A percentile compares a stretch with the other conserved stretches of the same genome.
These are phyloP conservation scores for Fregata magnificens DNA, from an alignment of 2,113 vertebrate genomes.

Conservation along the genomic window DNA sequence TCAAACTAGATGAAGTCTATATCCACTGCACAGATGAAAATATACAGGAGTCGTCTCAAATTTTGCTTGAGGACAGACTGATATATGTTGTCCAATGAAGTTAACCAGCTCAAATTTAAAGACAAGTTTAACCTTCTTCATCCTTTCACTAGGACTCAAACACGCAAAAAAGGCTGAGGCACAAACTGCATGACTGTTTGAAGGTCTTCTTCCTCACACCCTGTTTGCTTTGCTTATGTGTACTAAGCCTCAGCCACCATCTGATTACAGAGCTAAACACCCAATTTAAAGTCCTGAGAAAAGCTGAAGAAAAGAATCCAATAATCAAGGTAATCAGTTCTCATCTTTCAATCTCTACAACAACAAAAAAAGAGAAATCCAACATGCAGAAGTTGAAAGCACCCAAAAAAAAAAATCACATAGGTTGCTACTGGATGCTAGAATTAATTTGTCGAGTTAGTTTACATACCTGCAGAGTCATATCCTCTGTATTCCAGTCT, in stretches of 20 bases:
- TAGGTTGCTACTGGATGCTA: background rate
- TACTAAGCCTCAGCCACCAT: background rate
- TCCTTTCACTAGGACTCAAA: background rate
- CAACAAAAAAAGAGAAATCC: background rate
- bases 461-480: constrained; percentile 90
- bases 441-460: background rate
- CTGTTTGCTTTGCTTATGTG: background rate
- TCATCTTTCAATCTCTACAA: background rate
- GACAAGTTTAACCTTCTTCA: background rate
- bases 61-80: background rate
- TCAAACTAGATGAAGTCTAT: background rate
- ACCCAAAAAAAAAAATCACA: background rate
- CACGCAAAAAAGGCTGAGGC: background rate
- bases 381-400: background rate
- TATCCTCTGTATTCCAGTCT: constrained; percentile 97
- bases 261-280: background rate
- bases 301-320: background rate
- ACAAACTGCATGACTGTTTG: background rate
- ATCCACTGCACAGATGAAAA: background rate
- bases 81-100: background rate
- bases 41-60: background rate
- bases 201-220: background rate
- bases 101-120: background rate
- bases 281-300: background rate
- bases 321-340: background rate